Percentiles rank a stretch among this genome's conserved stretches.
These are phyloP conservation scores for Dipodomys ordii DNA, from an alignment of 2,113 vertebrate genomes.

Conservation along the genomic window DNA sequence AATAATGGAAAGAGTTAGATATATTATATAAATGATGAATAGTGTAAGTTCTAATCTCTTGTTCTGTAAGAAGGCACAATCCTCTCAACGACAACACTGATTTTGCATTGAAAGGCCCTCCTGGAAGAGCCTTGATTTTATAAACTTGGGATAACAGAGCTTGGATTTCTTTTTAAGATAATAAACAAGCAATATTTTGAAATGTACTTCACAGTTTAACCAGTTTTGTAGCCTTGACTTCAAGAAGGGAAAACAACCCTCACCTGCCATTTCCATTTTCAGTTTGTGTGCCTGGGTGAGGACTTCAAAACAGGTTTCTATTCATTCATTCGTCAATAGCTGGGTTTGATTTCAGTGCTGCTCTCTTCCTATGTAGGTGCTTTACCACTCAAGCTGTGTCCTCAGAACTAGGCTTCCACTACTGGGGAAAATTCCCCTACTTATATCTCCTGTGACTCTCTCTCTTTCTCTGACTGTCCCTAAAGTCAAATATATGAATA, in stretches of 20 bases:
- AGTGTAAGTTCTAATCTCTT: background rate
- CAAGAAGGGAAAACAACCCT: background rate
- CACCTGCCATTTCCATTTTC: background rate
- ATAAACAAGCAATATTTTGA: background rate
- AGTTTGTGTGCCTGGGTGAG: background rate
- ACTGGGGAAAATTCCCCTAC: background rate
- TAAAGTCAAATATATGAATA: slow-evolving; percentile 24
- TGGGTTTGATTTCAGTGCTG: too few species aligned
- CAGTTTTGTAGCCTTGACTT: slow-evolving; percentile 9
- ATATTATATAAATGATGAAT: background rate
- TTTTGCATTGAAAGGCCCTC: background rate
- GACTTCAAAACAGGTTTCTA: background rate
- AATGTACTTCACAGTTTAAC: background rate
- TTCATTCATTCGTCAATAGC: background rate
- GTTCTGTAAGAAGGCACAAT: background rate
- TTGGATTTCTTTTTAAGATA: background rate
- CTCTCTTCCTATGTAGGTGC: too few species aligned
- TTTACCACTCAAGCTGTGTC: too few species aligned
- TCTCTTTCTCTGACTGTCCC: too few species aligned
- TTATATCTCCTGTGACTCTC: background rate
- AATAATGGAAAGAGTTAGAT: background rate
- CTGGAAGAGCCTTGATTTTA: background rate
- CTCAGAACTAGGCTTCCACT: too few species aligned
- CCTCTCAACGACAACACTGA: background rate
- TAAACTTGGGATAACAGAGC: background rate